Evolutionary conservation across 2,797 vertebrate species (phyloP), one percentile per base, ranked within the genome.

Genomic region (Danio jaintianensis): DNA sequence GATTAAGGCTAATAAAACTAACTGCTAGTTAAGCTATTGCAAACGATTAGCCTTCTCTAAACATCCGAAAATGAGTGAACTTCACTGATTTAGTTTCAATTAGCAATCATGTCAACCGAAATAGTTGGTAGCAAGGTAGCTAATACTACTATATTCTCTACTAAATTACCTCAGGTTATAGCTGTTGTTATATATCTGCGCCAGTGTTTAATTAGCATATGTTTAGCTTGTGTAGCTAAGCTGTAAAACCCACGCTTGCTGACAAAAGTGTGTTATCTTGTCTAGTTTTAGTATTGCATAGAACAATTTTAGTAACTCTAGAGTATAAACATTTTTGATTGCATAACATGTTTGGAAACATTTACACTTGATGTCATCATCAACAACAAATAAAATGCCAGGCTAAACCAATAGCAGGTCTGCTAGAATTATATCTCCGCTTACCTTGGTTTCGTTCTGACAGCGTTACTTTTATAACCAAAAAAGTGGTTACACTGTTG

Each of bases 401-500:
- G 47, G 59, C 78, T 72, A 72, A 56, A 63, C 64, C 68, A 64
- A 20, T 55, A 72, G 59, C 68, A 56, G 69, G 38, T 45, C 48
- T 72, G 78, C 78, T 53, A 43, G 10, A 55, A 42, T 62, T n/a
- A 50, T 38, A 7, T 63, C 61, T 55, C 58, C 29, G 59, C 73
- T 73, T 80, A 80, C 78, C 78, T 80, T 79, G 6, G 20, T 43
- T 29, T 64, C 50, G 22, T 36, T 56, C 68, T 20, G 40, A 73
- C 78, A 80, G 22, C 78, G 43, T 64, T 66, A 43, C 20, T 10
- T 53, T 36, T 53, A n/a, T 53, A 53, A 53, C 45, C 18, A 55
- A 45, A 45, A 45, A 58, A 13, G 61, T 18, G 36, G 36, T 11
- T 70, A n/a, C 71, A 6, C 29, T 43, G 29, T 53, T 13, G 6